Evolutionary conservation across 2,888 invertebrate genomes (phyloP).

Genomic region (Nymphalis c-album): DNA sequence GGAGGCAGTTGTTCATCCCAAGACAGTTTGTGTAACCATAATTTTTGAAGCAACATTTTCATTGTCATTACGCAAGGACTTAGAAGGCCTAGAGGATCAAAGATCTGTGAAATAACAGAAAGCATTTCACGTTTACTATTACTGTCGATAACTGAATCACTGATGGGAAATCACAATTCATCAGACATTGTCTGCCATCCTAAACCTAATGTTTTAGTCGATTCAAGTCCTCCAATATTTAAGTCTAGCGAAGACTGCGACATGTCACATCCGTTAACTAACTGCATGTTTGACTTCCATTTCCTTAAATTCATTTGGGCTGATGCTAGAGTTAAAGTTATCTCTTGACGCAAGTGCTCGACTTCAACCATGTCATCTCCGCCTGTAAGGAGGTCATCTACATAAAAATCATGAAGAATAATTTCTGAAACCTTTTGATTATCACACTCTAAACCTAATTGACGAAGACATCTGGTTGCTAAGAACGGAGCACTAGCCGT

Average conservation of each 20-base stretch:
- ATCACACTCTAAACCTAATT: not conserved
- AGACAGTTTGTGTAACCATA: no score
- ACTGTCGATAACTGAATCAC: constrained; percentile 1
- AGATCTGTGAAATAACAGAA: no score
- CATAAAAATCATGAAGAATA: constrained; percentile 1
- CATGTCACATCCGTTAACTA: not conserved
- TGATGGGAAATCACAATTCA: not conserved
- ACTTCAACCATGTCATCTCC: not conserved
- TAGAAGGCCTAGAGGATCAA: no score
- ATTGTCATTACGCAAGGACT: no score
- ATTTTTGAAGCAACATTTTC: no score
- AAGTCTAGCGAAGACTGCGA: not conserved
- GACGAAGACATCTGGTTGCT: constrained; percentile 1
- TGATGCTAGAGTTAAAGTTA: not conserved
- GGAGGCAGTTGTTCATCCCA: no score
- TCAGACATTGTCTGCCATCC: not conserved
- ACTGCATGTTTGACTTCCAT: constrained; percentile 2
- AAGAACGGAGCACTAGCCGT: not conserved
- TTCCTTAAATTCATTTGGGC: not conserved
- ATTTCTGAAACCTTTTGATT: not conserved
- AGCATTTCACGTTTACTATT: constrained; percentile 2
- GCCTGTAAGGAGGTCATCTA: not conserved
- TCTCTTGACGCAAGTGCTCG: not conserved
- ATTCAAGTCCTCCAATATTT: not conserved
- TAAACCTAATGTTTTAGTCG: not conserved